Conservation (phyloP, 2,113 vertebrate species). For the Dolichotis patagonum region DNA sequence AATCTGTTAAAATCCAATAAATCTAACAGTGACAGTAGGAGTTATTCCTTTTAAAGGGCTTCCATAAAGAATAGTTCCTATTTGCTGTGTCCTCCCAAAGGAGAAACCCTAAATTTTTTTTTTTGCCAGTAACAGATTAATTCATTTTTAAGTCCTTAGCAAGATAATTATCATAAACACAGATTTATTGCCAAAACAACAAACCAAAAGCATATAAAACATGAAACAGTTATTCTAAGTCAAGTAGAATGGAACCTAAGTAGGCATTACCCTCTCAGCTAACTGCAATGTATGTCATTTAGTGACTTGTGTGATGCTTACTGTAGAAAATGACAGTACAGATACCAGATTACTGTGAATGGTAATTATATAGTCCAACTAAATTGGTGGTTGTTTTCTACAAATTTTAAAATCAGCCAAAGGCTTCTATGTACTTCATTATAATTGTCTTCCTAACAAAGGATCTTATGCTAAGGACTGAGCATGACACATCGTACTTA, state of each 20-base stretch:
- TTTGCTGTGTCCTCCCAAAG: background rate
- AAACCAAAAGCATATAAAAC: background rate
- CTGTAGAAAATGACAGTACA: background rate
- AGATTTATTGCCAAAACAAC: background rate
- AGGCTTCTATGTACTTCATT: background rate
- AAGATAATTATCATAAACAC: background rate
- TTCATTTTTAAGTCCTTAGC: background rate
- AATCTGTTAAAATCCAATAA: background rate
- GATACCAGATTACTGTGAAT: background rate
- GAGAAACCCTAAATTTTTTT: background rate
- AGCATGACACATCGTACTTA: background rate
- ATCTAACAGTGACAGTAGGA: background rate
- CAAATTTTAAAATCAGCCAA: background rate
- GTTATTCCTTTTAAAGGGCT: background rate
- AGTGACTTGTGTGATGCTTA: background rate
- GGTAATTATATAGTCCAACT: background rate
- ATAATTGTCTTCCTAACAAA: background rate
- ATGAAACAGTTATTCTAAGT: background rate
- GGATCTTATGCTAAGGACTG: background rate
- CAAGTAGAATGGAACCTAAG: background rate
- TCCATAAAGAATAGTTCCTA: background rate
- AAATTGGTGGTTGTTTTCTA: background rate
- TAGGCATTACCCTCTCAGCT: background rate
- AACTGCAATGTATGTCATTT: background rate
- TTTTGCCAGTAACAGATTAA: background rate